Evolutionary conservation across 1,140 invertebrate species (phyloP).

Genomic region (Ctenoplectra terminalis): DNA sequence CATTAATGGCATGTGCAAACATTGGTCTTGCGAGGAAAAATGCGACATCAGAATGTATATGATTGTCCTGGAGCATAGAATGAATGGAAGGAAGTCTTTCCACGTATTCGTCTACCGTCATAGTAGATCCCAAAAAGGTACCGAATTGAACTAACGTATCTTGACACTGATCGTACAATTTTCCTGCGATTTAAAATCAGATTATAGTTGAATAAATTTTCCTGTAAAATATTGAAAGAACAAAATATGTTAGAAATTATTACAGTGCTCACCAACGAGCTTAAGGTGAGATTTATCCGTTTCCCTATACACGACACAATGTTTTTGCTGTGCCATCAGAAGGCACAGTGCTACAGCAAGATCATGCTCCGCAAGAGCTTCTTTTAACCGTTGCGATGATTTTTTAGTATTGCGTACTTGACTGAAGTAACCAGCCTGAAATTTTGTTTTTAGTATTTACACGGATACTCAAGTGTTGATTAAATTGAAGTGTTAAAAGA

Average conservation of each 20-base stretch:
- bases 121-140: conserved; percentile 95
- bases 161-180: conserved; percentile 95
- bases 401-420: conserved; percentile 98
- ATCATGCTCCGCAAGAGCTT: conserved; percentile 95
- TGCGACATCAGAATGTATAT: conserved; percentile 97
- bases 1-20: conserved; percentile 94
- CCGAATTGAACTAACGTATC: conserved; percentile 99
- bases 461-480: background rate
- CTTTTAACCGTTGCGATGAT: conserved; percentile 97
- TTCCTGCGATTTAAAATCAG: conserved; percentile 72
- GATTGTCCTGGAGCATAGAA: conserved; percentile 95
- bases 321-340: conserved; percentile 97
- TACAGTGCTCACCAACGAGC: conserved; percentile 86
- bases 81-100: conserved; percentile 94
- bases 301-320: conserved; percentile 95
- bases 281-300: conserved; percentile 95
- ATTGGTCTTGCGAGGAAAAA: conserved; percentile 98
- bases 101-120: conserved; percentile 97
- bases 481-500: no score
- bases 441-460: conserved; percentile 10
- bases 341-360: conserved; percentile 96
- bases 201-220: conserved; percentile 18
- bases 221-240: background rate
- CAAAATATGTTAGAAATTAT: conserved; percentile 38
- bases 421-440: conserved; percentile 96